phyloP scores from a whole-genome alignment of 2,113 vertebrate genomes.

The Bubo scandiacus region DNA sequence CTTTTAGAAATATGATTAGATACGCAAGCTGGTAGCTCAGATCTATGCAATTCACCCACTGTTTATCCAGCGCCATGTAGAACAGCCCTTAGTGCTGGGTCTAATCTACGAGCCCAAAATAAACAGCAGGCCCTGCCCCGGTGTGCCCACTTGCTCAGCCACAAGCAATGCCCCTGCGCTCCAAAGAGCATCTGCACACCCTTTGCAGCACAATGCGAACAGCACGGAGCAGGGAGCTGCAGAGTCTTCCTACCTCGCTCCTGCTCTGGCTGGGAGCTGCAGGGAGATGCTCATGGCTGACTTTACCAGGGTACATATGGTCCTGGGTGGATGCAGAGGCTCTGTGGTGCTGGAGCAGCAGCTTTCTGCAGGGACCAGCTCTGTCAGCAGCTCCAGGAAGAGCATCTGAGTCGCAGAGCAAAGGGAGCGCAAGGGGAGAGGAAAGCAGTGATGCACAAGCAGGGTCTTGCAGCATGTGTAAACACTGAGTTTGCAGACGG shows the following conservation, averaged over 20 bases:
- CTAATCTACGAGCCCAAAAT: not conserved
- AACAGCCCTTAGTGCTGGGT: not conserved
- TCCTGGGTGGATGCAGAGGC: fast-evolving
- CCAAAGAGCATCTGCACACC: not conserved
- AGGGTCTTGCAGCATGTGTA: not conserved
- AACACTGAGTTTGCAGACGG: fast-evolving
- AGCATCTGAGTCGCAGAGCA: not conserved
- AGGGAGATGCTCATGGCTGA: not conserved
- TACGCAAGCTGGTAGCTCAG: not conserved
- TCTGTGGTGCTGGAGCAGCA: not conserved
- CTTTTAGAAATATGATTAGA: slow-evolving; percentile 58
- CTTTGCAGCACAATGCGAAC: not conserved
- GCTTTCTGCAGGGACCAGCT: not conserved
- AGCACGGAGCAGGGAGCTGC: not conserved
- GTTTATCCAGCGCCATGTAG: fast-evolving
- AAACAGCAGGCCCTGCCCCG: not conserved
- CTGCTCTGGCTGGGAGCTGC: not conserved
- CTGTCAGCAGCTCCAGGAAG: not conserved
- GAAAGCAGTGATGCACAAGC: not conserved
- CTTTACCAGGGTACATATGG: fast-evolving
- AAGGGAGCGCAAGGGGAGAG: not conserved
- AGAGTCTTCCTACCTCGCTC: not conserved
- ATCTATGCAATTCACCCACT: fast-evolving
- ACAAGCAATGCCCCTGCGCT: fast-evolving
- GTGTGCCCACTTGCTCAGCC: fast-evolving